Base-by-base conservation (phyloP, 2,888 invertebrate genomes). In the Xestoiulus laeticollis region DNA sequence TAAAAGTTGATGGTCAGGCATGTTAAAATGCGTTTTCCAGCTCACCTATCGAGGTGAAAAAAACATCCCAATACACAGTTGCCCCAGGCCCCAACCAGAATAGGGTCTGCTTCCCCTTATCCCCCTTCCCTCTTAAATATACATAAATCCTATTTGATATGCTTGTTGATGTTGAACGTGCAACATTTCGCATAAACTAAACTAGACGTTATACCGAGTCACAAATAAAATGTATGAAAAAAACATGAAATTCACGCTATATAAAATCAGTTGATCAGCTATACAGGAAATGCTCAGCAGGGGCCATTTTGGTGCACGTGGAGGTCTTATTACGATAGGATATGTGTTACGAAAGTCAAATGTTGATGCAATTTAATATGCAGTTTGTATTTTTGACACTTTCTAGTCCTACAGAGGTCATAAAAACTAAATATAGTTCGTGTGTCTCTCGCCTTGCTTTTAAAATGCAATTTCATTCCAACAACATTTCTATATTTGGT, bases 251-350 rank as follows among this genome's bases (percentile, higher is more conserved):
- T 85, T 85, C 85, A 85, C 33, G 44, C 38, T 33, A 85, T 78
- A n/a, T 43, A 85, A 85, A 85, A 38, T 44, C 38, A 43, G 85
- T 85, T 85, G 38, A 85, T 85, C 85, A 85, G 38, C n/a, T n/a
- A 85, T 85, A 85, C 85, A 85, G 85, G 85, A 85, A 85, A 85
- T 85, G 22, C 85, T 85, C 85, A 85, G 85, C 85, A 85, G 85
- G 85, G 44, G 85, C 85, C 85, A 85, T 85, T 85, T 85, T 85
- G 85, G 14, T 33, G n/a, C 12, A 16, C 78, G 26, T 78, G 59
- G 30, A 30, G 78, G 78, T 78, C 78, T 78, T n/a, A n/a, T 30
- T 78, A 38, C 30, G 78, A 78, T 78, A 30, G 26, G 30, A 8
- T 16, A 12, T 30, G 30, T 26, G 78, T 78, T 78, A 78, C 78